Conservation (phyloP, 2,797 vertebrate genomes). For the Rhinogobio ventralis region DNA sequence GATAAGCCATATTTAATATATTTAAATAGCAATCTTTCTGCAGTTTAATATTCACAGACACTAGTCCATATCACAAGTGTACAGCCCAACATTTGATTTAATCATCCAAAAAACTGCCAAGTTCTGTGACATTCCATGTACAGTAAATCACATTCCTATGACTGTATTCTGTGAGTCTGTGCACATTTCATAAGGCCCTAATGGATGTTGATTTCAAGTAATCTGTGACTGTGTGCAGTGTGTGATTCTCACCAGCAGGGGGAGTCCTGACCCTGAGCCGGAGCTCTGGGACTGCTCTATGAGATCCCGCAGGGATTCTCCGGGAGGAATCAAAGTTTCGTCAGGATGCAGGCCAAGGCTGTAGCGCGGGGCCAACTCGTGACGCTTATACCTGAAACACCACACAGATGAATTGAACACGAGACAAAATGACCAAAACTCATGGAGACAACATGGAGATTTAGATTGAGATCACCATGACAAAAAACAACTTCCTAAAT, state of each 20-base stretch:
- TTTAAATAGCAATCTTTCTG: background rate
- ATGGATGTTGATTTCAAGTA: background rate
- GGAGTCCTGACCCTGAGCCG: slow-evolving; percentile 96
- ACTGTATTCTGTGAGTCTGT: background rate
- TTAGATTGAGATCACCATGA: background rate
- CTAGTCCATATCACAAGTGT: background rate
- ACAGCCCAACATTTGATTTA: background rate
- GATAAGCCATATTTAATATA: too few species aligned
- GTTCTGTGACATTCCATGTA: background rate
- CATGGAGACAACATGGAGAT: background rate
- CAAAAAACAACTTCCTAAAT: background rate
- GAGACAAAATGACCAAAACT: background rate
- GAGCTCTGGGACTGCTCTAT: slow-evolving; percentile 97
- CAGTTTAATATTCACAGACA: background rate
- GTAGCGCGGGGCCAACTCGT: slow-evolving; percentile 88
- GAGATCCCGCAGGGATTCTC: slow-evolving; percentile 89
- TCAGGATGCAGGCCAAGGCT: slow-evolving; percentile 92
- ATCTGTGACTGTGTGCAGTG: slow-evolving; percentile 53
- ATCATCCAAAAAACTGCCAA: background rate
- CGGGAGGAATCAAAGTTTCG: slow-evolving; percentile 90
- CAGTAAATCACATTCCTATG: background rate
- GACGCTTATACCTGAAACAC: slow-evolving; percentile 85
- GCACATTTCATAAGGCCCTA: background rate
- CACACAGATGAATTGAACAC: background rate
- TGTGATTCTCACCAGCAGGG: slow-evolving; percentile 87